Conservation (phyloP, 2,888 invertebrate species). For the Eumacrocentrus americanus region DNA sequence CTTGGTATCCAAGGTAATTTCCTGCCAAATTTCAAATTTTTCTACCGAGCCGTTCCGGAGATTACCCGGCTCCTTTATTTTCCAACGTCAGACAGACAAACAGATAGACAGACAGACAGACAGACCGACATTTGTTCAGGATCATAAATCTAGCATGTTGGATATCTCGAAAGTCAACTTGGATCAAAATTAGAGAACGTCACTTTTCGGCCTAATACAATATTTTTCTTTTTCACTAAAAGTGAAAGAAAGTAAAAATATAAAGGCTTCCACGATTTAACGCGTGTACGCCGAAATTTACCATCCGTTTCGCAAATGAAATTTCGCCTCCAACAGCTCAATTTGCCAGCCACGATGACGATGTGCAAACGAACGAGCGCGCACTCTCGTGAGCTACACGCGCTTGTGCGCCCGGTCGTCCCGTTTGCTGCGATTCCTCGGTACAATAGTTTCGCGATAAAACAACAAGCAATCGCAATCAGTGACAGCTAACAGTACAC, state of each 20-base stretch:
- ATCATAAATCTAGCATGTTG: no score
- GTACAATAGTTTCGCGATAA: constrained; percentile 35
- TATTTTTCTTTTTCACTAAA: background rate
- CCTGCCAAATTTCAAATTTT: no score
- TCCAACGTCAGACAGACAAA: no score
- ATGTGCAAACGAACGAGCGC: constrained; percentile 19
- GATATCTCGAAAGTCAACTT: no score
- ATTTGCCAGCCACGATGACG: constrained; percentile 18
- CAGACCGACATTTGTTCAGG: no score
- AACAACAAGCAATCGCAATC: constrained; percentile 45
- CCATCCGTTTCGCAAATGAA: constrained; percentile 13
- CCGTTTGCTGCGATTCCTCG: constrained; percentile 9
- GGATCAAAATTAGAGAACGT: background rate
- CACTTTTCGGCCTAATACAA: background rate
- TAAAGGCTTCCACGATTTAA: constrained; percentile 2
- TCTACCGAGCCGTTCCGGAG: no score
- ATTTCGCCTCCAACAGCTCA: constrained; percentile 13
- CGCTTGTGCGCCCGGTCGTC: background rate
- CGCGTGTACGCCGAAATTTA: constrained; percentile 9
- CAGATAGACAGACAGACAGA: no score
- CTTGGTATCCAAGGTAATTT: no score
- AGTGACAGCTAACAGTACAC: constrained; percentile 29
- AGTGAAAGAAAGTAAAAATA: background rate
- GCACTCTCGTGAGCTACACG: background rate
- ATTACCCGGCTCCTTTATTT: no score